Evolutionary conservation across 1,140 invertebrate species (phyloP).

Genomic region (Nymphalis io): DNA sequence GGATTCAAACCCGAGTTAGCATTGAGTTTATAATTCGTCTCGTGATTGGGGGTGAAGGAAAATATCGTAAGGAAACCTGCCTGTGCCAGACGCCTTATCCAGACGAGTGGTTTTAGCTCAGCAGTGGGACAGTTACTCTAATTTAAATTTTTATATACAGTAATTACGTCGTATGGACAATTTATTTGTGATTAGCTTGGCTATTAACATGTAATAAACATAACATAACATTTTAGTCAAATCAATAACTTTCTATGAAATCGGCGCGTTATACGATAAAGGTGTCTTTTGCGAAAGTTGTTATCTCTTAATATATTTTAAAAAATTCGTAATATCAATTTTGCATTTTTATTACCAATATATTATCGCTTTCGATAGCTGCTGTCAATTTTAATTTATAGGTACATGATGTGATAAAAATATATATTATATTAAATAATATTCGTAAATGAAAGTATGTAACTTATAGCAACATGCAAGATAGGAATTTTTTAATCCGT

Average conservation of each 20-base stretch:
- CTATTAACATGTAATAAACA: not conserved
- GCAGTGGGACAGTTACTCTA: too few species aligned
- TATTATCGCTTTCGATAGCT: not conserved
- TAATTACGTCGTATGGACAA: not conserved
- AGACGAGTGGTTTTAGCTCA: too few species aligned
- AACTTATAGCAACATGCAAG: too few species aligned
- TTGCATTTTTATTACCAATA: conserved; percentile 1
- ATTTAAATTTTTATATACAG: not conserved
- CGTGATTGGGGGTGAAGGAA: too few species aligned
- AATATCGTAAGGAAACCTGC: not conserved
- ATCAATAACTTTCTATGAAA: conserved; percentile 29
- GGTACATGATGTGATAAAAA: too few species aligned
- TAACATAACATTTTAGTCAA: not conserved
- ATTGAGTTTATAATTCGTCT: too few species aligned
- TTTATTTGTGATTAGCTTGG: not conserved
- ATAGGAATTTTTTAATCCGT: too few species aligned
- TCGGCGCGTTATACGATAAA: conserved; percentile 12
- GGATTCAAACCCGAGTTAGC: too few species aligned
- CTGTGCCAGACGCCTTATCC: too few species aligned
- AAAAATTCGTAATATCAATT: not conserved
- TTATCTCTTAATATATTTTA: not conserved
- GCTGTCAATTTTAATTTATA: too few species aligned
- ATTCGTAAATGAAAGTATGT: too few species aligned
- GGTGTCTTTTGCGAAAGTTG: conserved; percentile 35
- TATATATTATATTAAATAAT: too few species aligned